Evolutionary conservation across 2,797 vertebrate species (phyloP).

Genomic region (Pachyuromys duprasi): DNA sequence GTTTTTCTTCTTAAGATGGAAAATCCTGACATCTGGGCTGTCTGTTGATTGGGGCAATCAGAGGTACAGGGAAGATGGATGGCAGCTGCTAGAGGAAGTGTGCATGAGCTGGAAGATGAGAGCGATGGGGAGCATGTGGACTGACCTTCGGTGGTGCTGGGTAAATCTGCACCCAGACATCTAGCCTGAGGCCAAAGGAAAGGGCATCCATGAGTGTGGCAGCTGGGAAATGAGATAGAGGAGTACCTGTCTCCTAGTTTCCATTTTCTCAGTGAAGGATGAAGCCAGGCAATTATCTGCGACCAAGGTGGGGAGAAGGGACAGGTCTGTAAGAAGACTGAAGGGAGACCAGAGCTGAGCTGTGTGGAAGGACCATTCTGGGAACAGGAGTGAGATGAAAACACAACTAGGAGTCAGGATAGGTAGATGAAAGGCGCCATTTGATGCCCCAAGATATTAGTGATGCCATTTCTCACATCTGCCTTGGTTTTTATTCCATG

Average conservation of each 20-base stretch:
- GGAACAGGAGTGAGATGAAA: background rate
- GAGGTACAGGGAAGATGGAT: background rate
- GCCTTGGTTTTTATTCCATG: slow-evolving; percentile 33
- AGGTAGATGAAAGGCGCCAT: background rate
- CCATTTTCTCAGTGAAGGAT: background rate
- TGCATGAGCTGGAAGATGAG: background rate
- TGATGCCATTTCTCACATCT: background rate
- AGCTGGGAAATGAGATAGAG: background rate
- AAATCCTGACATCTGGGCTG: background rate
- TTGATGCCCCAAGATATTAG: background rate
- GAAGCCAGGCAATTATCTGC: background rate
- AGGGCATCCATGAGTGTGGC: background rate
- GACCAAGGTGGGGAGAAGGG: background rate
- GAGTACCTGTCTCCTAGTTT: background rate
- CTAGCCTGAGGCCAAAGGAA: background rate
- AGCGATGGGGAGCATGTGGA: background rate
- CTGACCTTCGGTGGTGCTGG: background rate
- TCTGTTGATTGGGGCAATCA: background rate
- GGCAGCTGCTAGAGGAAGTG: background rate
- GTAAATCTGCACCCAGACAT: background rate
- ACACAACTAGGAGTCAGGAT: background rate
- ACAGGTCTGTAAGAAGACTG: background rate
- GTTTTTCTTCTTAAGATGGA: background rate
- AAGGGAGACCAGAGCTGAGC: background rate
- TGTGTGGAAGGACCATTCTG: background rate